Conservation (phyloP, 2,888 invertebrate genomes). For the Tetragonisca angustula region DNA sequence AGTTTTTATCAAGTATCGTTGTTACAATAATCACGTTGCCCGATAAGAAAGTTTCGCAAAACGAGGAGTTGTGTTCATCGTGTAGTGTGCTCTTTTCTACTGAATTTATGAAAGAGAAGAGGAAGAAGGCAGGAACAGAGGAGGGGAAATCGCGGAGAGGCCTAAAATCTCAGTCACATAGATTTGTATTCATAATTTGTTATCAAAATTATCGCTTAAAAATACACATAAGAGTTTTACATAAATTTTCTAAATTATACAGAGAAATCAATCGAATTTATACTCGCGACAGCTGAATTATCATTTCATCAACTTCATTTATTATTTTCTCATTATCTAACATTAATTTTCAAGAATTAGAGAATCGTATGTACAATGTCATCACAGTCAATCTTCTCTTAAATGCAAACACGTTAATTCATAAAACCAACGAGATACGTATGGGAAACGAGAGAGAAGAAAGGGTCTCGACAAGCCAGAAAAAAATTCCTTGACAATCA, state of each 20-base stretch:
- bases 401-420: not conserved
- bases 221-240: not conserved
- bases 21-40: slow-evolving; percentile 37
- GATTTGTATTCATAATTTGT: slow-evolving; percentile 9
- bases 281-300: not conserved
- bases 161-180: slow-evolving; percentile 11
- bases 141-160: slow-evolving; percentile 39
- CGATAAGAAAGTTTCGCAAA: slow-evolving; percentile 54
- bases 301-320: not conserved
- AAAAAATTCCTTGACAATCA: not conserved
- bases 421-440: not conserved
- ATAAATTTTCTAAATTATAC: not conserved
- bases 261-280: not conserved
- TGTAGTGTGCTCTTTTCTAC: slow-evolving; percentile 11
- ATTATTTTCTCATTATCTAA: not conserved
- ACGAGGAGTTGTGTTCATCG: slow-evolving; percentile 20
- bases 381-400: not conserved
- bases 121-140: slow-evolving; percentile 32
- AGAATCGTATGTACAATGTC: not conserved
- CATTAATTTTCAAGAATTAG: not conserved
- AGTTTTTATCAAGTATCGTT: slow-evolving; percentile 45
- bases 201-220: not conserved
- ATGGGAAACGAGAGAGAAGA: not conserved
- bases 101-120: slow-evolving; percentile 16
- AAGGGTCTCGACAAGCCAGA: no score